phyloP scores from a whole-genome alignment of 1,140 invertebrate species.

The Ips typographus region DNA sequence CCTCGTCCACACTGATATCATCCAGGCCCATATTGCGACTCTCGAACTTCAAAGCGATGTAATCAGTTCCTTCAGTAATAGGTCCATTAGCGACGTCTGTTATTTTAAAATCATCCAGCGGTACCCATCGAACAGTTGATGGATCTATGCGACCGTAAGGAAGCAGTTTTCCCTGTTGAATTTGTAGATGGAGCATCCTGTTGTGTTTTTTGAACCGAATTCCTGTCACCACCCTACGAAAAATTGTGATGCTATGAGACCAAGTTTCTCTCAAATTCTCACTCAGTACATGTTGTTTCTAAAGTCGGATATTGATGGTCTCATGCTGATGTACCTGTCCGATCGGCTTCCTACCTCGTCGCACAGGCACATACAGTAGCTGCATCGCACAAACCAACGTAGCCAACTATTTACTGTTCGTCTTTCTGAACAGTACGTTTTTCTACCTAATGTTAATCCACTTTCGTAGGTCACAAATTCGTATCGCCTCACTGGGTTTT shows the following conservation, averaged over 20 bases:
- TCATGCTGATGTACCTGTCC: conserved; percentile 77
- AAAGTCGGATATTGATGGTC: conserved; percentile 62
- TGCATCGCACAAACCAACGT: not conserved
- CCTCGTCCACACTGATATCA: conserved; percentile 61
- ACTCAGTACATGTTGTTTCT: conserved; percentile 69
- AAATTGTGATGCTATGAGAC: not conserved
- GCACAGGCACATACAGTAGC: conserved; percentile 53
- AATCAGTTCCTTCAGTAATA: conserved; percentile 59
- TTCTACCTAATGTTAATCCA: not conserved
- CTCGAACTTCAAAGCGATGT: conserved; percentile 72
- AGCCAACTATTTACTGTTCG: not conserved
- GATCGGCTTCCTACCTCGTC: conserved; percentile 69
- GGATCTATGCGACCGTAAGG: conserved; percentile 63
- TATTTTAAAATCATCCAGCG: conserved; percentile 61
- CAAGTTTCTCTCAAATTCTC: not conserved
- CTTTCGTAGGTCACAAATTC: not conserved
- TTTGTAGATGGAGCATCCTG: conserved; percentile 73
- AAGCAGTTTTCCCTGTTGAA: conserved; percentile 68
- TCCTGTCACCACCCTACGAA: conserved; percentile 71
- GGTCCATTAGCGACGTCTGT: conserved; percentile 49
- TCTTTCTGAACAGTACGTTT: not conserved
- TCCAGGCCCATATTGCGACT: conserved; percentile 75
- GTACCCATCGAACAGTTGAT: conserved; percentile 62
- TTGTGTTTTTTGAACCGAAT: conserved; percentile 69
- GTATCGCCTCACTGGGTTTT: not conserved